Conservation (phyloP, 2,797 vertebrate species). For the Falco concolor region DNA sequence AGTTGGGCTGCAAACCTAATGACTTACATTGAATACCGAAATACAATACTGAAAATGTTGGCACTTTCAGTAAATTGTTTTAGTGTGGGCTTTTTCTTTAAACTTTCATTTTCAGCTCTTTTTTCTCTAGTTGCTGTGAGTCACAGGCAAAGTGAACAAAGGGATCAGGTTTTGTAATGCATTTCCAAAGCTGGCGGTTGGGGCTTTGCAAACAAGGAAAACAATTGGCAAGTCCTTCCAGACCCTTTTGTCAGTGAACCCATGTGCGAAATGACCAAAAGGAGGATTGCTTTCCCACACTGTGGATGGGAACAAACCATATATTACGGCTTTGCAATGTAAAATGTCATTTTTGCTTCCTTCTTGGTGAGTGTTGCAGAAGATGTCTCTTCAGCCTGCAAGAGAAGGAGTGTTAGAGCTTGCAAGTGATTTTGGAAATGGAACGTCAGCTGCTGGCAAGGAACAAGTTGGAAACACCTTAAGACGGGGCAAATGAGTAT, state of each 20-base stretch:
- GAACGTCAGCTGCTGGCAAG: background rate
- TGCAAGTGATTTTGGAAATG: background rate
- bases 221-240: background rate
- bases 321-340: background rate
- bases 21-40: background rate
- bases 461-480: background rate
- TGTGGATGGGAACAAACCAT: background rate
- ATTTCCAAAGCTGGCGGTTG: background rate
- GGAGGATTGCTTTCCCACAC: background rate
- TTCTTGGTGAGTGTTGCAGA: background rate
- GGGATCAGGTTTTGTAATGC: background rate
- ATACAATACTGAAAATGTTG: background rate
- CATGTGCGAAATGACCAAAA: background rate
- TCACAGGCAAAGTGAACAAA: slow-evolving; percentile 23
- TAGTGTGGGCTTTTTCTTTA: background rate
- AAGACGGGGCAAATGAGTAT: background rate
- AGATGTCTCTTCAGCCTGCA: background rate
- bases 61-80: background rate
- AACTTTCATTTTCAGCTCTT: background rate
- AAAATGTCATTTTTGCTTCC: background rate
- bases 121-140: background rate
- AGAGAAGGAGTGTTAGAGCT: background rate
- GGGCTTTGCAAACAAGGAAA: background rate
- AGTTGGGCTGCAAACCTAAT: background rate
- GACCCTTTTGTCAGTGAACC: background rate